Conservation (phyloP, 2,113 vertebrate species). For the Corythaixoides concolor region DNA sequence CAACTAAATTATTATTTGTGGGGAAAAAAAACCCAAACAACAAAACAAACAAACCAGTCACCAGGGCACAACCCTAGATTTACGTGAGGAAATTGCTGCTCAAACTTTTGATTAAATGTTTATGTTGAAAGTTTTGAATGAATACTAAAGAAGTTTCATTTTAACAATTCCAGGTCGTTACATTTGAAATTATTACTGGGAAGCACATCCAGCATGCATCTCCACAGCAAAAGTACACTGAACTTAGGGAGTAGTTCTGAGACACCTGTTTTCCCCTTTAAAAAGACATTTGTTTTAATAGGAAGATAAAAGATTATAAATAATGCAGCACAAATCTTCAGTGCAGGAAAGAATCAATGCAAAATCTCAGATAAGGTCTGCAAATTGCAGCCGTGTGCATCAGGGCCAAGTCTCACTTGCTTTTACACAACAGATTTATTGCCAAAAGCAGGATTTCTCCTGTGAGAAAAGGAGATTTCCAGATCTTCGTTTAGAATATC, state of each 20-base stretch:
- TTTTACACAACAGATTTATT: background rate
- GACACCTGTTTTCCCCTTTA: background rate
- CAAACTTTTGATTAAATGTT: background rate
- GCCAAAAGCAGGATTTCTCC: background rate
- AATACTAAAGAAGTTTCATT: background rate
- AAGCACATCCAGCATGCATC: background rate
- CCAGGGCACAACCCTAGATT: background rate
- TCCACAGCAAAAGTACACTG: background rate
- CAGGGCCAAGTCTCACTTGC: background rate
- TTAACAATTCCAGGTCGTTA: background rate
- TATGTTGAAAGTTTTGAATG: background rate
- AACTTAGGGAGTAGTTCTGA: background rate
- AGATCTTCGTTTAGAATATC: background rate
- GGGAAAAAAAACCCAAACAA: accelerated
- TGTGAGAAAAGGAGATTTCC: background rate
- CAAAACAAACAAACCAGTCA: background rate
- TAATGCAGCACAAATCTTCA: background rate
- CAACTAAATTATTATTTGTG: background rate
- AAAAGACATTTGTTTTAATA: background rate
- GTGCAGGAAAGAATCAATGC: background rate
- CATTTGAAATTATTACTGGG: background rate
- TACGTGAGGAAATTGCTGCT: background rate
- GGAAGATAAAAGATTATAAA: background rate
- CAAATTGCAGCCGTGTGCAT: background rate
- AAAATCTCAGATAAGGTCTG: background rate